A percentile compares a stretch with the other conserved stretches of the same genome.
phyloP scores from a whole-genome alignment of 2,888 invertebrate species.

The Hedychridium roseum region DNA sequence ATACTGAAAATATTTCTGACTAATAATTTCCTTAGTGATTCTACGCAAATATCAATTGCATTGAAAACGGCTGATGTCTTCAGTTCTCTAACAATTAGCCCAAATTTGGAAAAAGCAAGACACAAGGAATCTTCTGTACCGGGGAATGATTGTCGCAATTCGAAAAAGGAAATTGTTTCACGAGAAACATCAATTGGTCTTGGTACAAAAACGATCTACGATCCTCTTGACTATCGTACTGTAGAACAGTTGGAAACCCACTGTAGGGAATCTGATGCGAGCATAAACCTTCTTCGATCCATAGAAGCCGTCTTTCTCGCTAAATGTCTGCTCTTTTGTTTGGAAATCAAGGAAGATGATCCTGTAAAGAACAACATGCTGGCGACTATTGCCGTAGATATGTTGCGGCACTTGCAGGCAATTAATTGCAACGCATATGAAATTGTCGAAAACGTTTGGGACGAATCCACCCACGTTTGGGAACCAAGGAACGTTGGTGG shows the following conservation, averaged over 20 bases:
- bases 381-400: slow-evolving; percentile 48
- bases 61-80: too few relatives aligned
- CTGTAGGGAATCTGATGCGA: slow-evolving; percentile 45
- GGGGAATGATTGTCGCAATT: too few relatives aligned
- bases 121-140: too few relatives aligned
- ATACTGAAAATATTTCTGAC: too few relatives aligned
- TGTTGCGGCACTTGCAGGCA: slow-evolving; percentile 62
- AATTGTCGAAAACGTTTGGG: slow-evolving; percentile 58
- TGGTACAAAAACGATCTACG: slow-evolving; percentile 35
- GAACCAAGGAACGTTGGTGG: slow-evolving; percentile 61
- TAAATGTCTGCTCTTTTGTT: slow-evolving; percentile 54
- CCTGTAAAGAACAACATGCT: slow-evolving; percentile 28
- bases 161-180: too few relatives aligned
- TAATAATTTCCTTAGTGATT: too few relatives aligned
- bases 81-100: too few relatives aligned
- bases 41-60: too few relatives aligned
- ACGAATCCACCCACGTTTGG: slow-evolving; percentile 45
- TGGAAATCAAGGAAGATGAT: slow-evolving; percentile 35
- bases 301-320: slow-evolving; percentile 61
- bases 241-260: slow-evolving; percentile 60
- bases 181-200: too few relatives aligned
- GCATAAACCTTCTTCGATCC: slow-evolving; percentile 57
- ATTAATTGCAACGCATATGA: slow-evolving; percentile 66
- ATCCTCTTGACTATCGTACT: slow-evolving; percentile 53
- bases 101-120: too few relatives aligned